Conservation (phyloP, 2,113 vertebrate species). For the Cichladusa arquata region DNA sequence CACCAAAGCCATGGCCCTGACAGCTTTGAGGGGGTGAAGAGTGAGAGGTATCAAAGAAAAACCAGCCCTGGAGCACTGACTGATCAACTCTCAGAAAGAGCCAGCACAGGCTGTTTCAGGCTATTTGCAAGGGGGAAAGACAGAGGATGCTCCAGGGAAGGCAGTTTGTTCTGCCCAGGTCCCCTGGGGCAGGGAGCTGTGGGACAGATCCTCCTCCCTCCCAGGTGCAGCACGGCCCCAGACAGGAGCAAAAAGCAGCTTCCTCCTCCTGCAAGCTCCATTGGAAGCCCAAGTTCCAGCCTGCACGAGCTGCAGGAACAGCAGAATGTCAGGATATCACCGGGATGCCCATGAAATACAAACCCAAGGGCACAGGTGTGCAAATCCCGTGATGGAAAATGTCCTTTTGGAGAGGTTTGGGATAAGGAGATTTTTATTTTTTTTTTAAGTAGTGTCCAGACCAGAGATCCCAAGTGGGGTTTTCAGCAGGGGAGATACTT, state of each 20-base stretch:
- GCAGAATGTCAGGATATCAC: neutral
- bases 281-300: neutral
- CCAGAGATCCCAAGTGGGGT: neutral
- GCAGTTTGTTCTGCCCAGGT: neutral
- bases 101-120: neutral
- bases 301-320: neutral
- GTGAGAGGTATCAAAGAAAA: neutral
- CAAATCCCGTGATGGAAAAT: neutral
- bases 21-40: neutral
- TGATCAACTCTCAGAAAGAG: neutral
- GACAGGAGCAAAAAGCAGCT: neutral
- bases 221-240: rapidly evolving
- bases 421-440: neutral
- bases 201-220: neutral
- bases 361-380: neutral
- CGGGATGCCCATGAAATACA: neutral
- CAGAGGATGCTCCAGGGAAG: neutral
- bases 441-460: neutral
- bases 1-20: neutral
- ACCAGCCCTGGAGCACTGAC: neutral
- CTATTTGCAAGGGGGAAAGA: neutral
- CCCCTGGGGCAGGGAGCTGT: neutral
- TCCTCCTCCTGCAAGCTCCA: neutral
- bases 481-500: neutral
- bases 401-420: neutral